Evolutionary conservation across 2,888 invertebrate species (phyloP).

Genomic region (Athrips mouffetella): DNA sequence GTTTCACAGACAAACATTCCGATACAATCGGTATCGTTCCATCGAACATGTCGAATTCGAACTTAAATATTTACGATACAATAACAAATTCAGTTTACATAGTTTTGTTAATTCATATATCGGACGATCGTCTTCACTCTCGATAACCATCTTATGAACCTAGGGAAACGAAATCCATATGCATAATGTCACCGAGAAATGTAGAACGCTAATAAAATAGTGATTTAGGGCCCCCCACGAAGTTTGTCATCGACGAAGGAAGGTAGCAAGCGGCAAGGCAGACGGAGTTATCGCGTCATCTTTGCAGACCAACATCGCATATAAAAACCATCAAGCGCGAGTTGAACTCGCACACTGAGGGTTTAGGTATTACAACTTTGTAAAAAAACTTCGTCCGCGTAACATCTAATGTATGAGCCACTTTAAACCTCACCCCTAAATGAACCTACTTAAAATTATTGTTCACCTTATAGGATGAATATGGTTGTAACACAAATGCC

Average conservation of each 20-base stretch:
- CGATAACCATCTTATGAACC: constrained; percentile 42
- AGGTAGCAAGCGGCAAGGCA: constrained; percentile 11
- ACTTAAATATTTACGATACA: constrained; percentile 11
- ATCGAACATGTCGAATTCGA: constrained; percentile 7
- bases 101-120: constrained; percentile 18
- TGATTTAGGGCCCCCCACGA: constrained; percentile 49
- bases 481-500: no score
- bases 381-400: no score
- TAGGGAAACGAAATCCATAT: constrained; percentile 35
- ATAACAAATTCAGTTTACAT: constrained; percentile 10
- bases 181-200: constrained; percentile 37
- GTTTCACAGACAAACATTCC: constrained; percentile 19
- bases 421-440: no score
- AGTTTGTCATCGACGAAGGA: constrained; percentile 16
- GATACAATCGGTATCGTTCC: neutral
- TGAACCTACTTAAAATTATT: no score
- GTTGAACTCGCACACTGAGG: no score
- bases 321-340: no score
- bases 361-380: no score
- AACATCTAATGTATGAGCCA: no score
- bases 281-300: constrained; percentile 21
- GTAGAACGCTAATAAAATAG: constrained; percentile 42
- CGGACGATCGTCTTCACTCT: constrained; percentile 24
- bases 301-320: constrained; percentile 19
- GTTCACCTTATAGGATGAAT: no score